Base-by-base conservation (phyloP, 2,113 vertebrate genomes). In the Pavo muticus region DNA sequence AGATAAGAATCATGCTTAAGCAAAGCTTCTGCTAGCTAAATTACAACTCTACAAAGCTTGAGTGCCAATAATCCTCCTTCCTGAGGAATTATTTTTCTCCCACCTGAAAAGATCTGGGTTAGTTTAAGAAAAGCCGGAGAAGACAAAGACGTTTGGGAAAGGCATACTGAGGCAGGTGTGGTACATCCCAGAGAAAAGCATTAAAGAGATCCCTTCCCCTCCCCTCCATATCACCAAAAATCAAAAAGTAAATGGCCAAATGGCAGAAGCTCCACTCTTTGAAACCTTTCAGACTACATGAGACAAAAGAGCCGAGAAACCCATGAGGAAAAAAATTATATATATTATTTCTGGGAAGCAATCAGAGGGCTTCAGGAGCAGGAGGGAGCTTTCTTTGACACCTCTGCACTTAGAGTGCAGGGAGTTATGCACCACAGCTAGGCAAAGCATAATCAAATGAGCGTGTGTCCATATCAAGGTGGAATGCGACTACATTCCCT, bases 361-460 rank as follows among this genome's bases (percentile, higher is more conserved):
- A 57, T 82, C 47, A 85, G 80, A 44, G 77, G 45, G 74, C 59
- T 80, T 7, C 45, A 40, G 50, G 77, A 84, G 35, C 29, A 76
- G 76, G 54, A 82, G 24, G 61, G 84, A 87, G 87, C 71, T 79
- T 84, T 71, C 60, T 73, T 67, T 7, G 18, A 88, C 80, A 63
- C 82, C 90, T 75, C 88, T 81, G 76, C 86, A 77, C 82, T 76
- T 29, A 61, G 10, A 21, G 84, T 6, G 1, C 50, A 67, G 84
- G 82, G 60, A 72, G n/a, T 14, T 39, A 29, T 11, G 27, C 5
- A 4, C 40, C 44, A 69, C 74, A 92, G 76, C 32, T 25, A 91
- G 87, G 82, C 59, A 94, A 82, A 86, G 52, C 85, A 67, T 48
- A 88, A 72, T 81, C 59, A 77, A 92, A 94, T 44, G 74, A 92